Percentiles rank a stretch among this genome's conserved stretches.
phyloP scores from a whole-genome alignment of 2,113 vertebrate species.

The Aspiorhynchus laticeps region DNA sequence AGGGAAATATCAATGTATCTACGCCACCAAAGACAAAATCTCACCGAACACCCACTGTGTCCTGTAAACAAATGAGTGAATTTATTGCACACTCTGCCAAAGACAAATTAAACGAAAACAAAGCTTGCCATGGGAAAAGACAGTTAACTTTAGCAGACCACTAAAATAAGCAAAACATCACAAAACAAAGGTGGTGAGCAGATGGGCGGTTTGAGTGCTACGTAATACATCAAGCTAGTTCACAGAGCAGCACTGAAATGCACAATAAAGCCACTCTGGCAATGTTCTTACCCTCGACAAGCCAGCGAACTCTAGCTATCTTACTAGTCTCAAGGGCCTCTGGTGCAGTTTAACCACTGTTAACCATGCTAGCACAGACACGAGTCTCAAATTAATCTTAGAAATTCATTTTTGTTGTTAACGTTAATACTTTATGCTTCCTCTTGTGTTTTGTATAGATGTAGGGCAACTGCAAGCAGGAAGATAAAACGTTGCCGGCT shows the following conservation, averaged over 20 bases:
- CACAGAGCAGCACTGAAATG: conserved; percentile 48
- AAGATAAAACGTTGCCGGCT: conserved; percentile 1
- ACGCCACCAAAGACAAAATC: conserved; percentile 32
- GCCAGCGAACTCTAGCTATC: not conserved
- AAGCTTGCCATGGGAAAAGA: conserved; percentile 40
- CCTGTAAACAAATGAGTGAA: conserved; percentile 36
- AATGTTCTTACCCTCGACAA: conserved; percentile 39
- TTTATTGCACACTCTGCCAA: conserved; percentile 23
- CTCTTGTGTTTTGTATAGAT: not conserved
- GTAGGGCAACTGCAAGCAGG: not conserved
- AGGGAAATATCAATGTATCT: not conserved
- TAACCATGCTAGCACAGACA: not conserved
- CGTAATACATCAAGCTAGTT: conserved; percentile 68
- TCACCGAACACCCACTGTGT: conserved; percentile 21
- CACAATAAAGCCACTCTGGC: conserved; percentile 56
- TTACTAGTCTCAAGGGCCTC: not conserved
- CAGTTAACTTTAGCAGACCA: conserved; percentile 50
- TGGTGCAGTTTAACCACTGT: not conserved
- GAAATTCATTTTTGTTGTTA: not conserved
- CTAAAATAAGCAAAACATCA: conserved; percentile 61
- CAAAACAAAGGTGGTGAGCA: conserved; percentile 50
- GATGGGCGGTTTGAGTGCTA: conserved; percentile 70
- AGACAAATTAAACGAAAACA: conserved; percentile 32
- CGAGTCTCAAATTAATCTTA: not conserved
- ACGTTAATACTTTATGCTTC: not conserved